Evolutionary conservation across 64 coral and sea anemone genomes (phyloP).

Genomic region (Acropora yongei): DNA sequence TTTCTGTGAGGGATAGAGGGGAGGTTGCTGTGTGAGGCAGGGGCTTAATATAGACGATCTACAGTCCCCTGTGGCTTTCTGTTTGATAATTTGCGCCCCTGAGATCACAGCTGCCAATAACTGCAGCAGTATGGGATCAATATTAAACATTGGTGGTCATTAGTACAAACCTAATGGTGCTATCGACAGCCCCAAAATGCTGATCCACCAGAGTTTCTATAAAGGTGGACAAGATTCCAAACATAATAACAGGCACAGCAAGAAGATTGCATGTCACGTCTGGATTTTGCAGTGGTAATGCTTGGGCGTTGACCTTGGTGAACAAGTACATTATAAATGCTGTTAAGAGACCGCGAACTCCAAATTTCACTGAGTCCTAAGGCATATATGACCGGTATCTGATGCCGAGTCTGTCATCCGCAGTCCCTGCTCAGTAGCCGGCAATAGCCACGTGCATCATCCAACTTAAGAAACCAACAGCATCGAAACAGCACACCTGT

Average conservation of each 20-base stretch:
- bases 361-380: constrained; percentile 48
- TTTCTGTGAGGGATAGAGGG: too few relatives aligned
- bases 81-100: too few relatives aligned
- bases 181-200: too few relatives aligned
- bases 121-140: too few relatives aligned
- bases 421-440: not conserved
- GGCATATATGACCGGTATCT: not conserved
- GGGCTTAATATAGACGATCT: not conserved
- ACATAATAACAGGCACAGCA: constrained; percentile 56
- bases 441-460: constrained; percentile 39
- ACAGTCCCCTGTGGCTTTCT: too few relatives aligned
- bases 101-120: too few relatives aligned
- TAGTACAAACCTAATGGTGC: too few relatives aligned
- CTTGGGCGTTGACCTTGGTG: constrained; percentile 31
- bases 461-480: constrained; percentile 62
- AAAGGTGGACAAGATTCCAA: constrained; percentile 52
- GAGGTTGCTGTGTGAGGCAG: too few relatives aligned
- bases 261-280: constrained; percentile 23
- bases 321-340: constrained; percentile 72
- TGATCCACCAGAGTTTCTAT: not conserved
- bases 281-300: constrained; percentile 33
- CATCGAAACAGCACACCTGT: constrained; percentile 75
- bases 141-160: too few relatives aligned
- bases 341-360: constrained; percentile 20
- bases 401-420: not conserved